Evolutionary conservation across 2,888 invertebrate genomes (phyloP), one percentile per base, ranked within the genome.

Genomic region (Iphiclides podalirius): DNA sequence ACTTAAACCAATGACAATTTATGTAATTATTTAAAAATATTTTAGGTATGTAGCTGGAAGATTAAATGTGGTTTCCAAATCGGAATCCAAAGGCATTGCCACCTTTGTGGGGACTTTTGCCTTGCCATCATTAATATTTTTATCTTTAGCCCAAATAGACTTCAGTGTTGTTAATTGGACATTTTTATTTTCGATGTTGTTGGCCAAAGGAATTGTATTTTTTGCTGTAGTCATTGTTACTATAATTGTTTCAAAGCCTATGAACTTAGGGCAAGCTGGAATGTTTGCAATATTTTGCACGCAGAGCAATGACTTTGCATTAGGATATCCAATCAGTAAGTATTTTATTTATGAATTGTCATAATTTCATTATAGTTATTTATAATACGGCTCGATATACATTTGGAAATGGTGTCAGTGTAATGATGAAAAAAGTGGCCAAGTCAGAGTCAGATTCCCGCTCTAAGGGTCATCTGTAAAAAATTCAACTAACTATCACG

Each of bases 301-400:
- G 0, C 98, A 98, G 75, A 98, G 97, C 74, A 98, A 98, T 90
- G 98, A 98, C 81, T 98, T 98, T 87, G 98, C 98, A 13, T 92
- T 98, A 62, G 98, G 98, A 54, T 97, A 94, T 84, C 98, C 98
- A 4, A 97, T 98, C 63, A 94, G 97, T 96, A 90, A 92, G 87
- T 83, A 59, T 46, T 20, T 20, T 20, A 20, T 20, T 20, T 6
- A 20, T 20, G 3, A 20, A 4, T 4, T 3, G 3, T 4, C 20
- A 20, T 4, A 20, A 20, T 20, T 4, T 20, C 6, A 4, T 3
- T 4, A 6, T 6, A 20, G 20, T 20, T 20, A 20, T 6, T 20
- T 20, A 20, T 20, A 4, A n/a, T n/a, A n/a, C n/a, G n/a, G n/a
- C n/a, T n/a, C n/a, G n/a, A n/a, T n/a, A n/a, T n/a, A n/a, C n/a